Base-by-base conservation (phyloP, 2,888 invertebrate genomes). In the Priapulus caudatus region DNA sequence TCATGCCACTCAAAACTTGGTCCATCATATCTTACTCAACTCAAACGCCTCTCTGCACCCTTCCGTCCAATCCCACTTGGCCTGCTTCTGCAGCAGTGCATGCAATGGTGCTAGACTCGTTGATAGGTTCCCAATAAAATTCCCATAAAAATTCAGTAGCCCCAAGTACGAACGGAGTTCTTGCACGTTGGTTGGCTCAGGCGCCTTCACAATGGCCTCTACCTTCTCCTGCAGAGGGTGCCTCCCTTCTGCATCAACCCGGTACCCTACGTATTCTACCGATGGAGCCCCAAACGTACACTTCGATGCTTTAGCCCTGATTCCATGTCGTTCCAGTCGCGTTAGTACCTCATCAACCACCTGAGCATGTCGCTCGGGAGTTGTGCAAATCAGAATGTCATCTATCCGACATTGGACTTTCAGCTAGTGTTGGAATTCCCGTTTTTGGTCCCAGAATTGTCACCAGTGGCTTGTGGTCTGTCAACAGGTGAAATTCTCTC, bases 151-250 rank as follows among this genome's bases (percentile, higher is more conserved):
- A 20, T 61, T 62, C 1, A 67, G 47, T 48, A 63, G 49, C 3
- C 66, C 64, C 2, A 65, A 21, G 51, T 60, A 64, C 2, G 62
- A 58, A 18, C 58, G 54, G 4, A 66, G 52, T 43, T 66, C 58
- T 18, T 54, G 52, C 3, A 62, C 52, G 43, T 62, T 61, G n/a
- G 52, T 58, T 1, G 64, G 64, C 4, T 44, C 47, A 23, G 64
- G 63, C 50, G 61, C 58, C 16, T 63, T 51, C 5, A 48, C 46
- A 10, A 66, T 59, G 0, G 62, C 64, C 33, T 58, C 48, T 2
- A 61, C 52, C 46, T 62, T 64, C 15, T 55, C 48, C 5, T 58
- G 53, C 2, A 54, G 47, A 15, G 60, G 56, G 22, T 53, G 53
- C 3, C 60, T 47, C 1, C 64, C 64, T n/a, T 58, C 43, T 16